A percentile compares a stretch with the other conserved stretches of the same genome.
Conservation (phyloP, 2,888 invertebrate genomes). For the Nemoura dubitans region DNA sequence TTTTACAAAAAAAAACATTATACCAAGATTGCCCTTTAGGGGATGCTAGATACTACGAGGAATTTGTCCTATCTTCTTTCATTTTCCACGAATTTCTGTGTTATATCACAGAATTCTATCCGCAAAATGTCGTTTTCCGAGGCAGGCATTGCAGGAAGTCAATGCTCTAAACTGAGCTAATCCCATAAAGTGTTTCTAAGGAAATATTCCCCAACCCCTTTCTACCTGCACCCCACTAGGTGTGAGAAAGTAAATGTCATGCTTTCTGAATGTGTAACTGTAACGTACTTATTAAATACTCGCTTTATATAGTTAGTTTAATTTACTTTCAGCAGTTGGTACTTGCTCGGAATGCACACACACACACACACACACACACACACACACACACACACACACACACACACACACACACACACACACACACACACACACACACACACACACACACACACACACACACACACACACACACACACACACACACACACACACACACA, state of each 20-base stretch:
- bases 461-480: too few relatives aligned
- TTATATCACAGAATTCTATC: neutral
- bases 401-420: too few relatives aligned
- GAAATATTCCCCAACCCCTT: neutral
- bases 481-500: too few relatives aligned
- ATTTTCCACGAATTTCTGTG: neutral
- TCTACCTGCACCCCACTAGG: neutral
- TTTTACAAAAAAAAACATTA: neutral
- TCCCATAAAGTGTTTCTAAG: neutral
- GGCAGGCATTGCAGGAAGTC: neutral
- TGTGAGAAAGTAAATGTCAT: neutral
- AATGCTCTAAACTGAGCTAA: neutral
- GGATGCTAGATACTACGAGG: neutral
- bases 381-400: too few relatives aligned
- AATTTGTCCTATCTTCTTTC: neutral
- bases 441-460: too few relatives aligned
- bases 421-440: too few relatives aligned
- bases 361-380: too few relatives aligned
- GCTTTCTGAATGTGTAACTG: too few relatives aligned
- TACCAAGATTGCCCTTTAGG: neutral
- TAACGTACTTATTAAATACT: neutral
- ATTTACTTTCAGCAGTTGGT: neutral
- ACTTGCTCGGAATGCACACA: neutral
- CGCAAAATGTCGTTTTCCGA: neutral
- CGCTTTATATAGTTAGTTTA: neutral